Evolutionary conservation across 2,888 invertebrate genomes (phyloP), one percentile per base, ranked within the genome.

Genomic region (Chromoteleia sp.): DNA sequence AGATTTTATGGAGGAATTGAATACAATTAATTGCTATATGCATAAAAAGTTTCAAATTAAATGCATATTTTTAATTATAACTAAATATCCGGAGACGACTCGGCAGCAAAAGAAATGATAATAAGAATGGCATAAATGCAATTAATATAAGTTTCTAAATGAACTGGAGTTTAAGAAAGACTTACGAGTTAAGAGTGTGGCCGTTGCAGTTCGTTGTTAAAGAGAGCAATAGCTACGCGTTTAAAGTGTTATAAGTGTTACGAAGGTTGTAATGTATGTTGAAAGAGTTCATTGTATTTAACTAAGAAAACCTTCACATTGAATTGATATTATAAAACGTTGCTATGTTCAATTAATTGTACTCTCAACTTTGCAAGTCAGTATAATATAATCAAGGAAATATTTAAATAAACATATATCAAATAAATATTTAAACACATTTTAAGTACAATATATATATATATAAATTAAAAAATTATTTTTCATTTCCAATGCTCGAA

Each of bases 191-290:
- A 86, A 84, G 85, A 87, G 87, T 87, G 89, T 89, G 83, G 89
- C 89, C 87, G 90, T 89, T 85, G 89, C 90, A 90, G 87, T 89
- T 86, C 81, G 88, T 90, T 90, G 87, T 89, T 88, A 90, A 90
- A 87, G 89, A 84, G 90, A 89, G 84, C 89, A 84, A 83, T 83
- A 82, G 78, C 84, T 83, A 56, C 63, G 79, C 74, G 71, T 73
- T 71, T 45, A 48, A 81, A 76, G 68, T 76, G 58, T 83, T 78
- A 75, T 41, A 68, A 74, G 59, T 76, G 67, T 80, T 80, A 82
- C 68, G 76, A 83, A 71, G 68, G 73, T 79, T 71, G 58, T 70
- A 74, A 82, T 15, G 52, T 10, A 29, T 82, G 77, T 70, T 43
- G 74, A 83, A 83, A 83, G 73, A 80, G 81, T 79, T 70, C 68